Conservation (phyloP, 2,113 vertebrate species). For the Vicugna pacos region DNA sequence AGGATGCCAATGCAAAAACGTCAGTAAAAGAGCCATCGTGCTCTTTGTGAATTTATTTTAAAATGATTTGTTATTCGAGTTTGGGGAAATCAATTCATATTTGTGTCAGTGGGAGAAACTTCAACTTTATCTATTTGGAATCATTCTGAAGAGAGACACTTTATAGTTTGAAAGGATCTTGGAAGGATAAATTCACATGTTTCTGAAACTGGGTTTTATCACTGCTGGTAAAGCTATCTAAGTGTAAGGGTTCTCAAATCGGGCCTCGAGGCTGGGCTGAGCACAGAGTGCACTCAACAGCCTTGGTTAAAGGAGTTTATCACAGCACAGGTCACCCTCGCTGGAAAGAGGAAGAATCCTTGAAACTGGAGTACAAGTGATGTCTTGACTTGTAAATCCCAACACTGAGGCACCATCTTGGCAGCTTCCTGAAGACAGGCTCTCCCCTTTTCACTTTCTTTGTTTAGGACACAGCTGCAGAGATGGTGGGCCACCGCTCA, state of each 20-base stretch:
- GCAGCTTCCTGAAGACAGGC: neutral
- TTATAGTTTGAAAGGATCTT: neutral
- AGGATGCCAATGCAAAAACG: neutral
- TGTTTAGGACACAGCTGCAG: neutral
- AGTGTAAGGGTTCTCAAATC: neutral
- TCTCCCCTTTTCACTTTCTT: neutral
- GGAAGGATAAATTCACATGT: neutral
- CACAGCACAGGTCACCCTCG: neutral
- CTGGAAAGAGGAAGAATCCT: neutral
- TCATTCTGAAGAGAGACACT: slow-evolving; percentile 26
- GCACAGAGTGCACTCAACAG: neutral
- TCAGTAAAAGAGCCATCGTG: neutral
- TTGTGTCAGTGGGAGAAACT: neutral
- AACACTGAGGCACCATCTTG: neutral
- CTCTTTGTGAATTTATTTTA: neutral
- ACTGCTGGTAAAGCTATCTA: neutral
- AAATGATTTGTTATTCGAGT: neutral
- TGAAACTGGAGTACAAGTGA: neutral
- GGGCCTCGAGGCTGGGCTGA: no score
- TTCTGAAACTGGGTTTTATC: neutral
- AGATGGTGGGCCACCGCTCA: neutral
- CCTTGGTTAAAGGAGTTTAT: neutral
- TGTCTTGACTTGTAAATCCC: neutral
- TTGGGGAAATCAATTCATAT: neutral
- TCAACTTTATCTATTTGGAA: slow-evolving; percentile 5